Base-by-base conservation (phyloP, 2,888 invertebrate genomes). In the Pollenia griseotomentosa region DNA sequence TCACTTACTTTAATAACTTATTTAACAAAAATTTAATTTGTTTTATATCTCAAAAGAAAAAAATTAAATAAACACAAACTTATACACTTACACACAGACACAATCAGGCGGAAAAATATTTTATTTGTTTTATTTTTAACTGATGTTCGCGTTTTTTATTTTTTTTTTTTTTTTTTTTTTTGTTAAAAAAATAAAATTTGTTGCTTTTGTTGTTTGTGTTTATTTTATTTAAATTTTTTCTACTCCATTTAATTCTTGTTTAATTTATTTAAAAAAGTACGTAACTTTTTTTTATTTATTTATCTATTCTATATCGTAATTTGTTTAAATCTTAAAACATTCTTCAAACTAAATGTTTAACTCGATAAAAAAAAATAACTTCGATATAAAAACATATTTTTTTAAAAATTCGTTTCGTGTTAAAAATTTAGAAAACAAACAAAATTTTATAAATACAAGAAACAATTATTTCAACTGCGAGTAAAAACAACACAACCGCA, bases 41-140 rank as follows among this genome's bases (percentile, higher is more conserved):
- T 65, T 61, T 48, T 85, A 73, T 70, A 75, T 79, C 70, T 44
- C 55, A 81, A n/a, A 19, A 53, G 71, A 66, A 66, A 19, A 53
- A 77, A 66, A 66, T 33, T 6, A 70, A 63, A 51, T 6, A 65
- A 75, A 48, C 75, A 44, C 77, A 77, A 78, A 68, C 23, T 46
- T 57, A 57, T 48, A 19, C 33, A 12, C 68, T 14, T 33, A 23
- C 44, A 77, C 40, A 77, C 63, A 55, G 33, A 16, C 16, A 8
- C 8, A 44, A 57, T 63, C 55, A 40, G 59, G 46, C 57, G 68
- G 55, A 83, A 74, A 83, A 81, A 78, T 84, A 84, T 81, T 84
- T 87, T 87, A 81, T 84, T 84, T 87, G 84, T 81, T 87, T 87
- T 84, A 84, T 81, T 84, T 87, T 87, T 19, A 87, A 84, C 84